Conservation (phyloP, 2,888 invertebrate species). For the Litoditis marina region DNA sequence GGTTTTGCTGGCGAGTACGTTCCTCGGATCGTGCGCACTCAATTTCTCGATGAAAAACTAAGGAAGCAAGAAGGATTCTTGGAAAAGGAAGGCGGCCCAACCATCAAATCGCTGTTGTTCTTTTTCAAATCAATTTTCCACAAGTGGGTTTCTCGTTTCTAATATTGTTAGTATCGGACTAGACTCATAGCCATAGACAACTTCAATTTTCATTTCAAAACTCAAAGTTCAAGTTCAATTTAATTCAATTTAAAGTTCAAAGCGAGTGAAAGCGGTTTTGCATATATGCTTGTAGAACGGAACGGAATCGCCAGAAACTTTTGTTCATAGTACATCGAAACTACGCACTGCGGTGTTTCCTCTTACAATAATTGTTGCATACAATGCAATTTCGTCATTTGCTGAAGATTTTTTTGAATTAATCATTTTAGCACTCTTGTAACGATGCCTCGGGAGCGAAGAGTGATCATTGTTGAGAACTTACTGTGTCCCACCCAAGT, state of each 20-base stretch:
- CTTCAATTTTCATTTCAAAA: no score
- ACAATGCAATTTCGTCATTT: no score
- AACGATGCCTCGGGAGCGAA: constrained; percentile 87
- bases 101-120: neutral
- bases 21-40: constrained; percentile 45
- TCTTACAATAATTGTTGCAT: no score
- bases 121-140: constrained; percentile 11
- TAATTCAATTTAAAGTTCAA: no score
- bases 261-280: no score
- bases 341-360: no score
- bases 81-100: constrained; percentile 3
- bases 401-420: no score
- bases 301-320: no score
- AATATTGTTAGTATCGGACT: neutral
- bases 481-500: constrained; percentile 78
- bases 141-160: constrained; percentile 3
- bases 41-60: constrained; percentile 23
- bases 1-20: constrained; percentile 52
- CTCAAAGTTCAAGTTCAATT: no score
- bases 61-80: neutral
- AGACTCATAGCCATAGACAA: no score
- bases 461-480: constrained; percentile 87
- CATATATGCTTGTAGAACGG: no score
- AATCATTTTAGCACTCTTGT: constrained; percentile 73
- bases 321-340: no score